Base-by-base conservation (phyloP, 2,888 invertebrate species). In the Noctua janthina region DNA sequence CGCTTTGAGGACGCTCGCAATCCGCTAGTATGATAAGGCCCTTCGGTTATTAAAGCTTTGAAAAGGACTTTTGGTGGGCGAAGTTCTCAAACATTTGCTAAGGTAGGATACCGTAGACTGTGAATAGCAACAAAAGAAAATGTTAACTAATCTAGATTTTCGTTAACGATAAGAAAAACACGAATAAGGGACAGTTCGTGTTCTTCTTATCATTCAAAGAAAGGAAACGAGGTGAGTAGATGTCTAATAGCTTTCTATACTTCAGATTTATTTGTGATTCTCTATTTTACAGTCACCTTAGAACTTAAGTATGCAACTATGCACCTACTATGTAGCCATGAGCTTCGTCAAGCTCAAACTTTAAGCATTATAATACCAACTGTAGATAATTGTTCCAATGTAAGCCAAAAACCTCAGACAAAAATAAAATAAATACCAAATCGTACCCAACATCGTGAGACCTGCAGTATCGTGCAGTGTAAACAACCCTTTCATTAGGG, bases 401-500 rank as follows among this genome's bases (percentile, higher is more conserved):
- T 13, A 51, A 15, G 0, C 13, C 17, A 35, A n/a, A 46, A 51
- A 1, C 35, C 15, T 35, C 15, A 49, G 46, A 15, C 0, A 54
- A 56, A 67, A n/a, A 35, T 29, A 0, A 43, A 51, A 49, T 20
- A 49, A 69, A 62, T 10, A 17, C 51, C 5, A 59, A 72, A 72
- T 82, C 62, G 54, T 39, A 64, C 64, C 29, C 64, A 17, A 51
- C 4, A 62, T 85, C 85, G 84, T 79, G 73, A 76, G 73, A 76
- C 66, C 13, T 73, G 79, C 75, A 82, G n/a, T 84, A 87, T 91
- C 90, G 91, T 87, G 80, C 77, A 80, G 81, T 90, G 76, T 91
- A 90, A 92, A 90, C 90, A 89, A 91, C 90, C 92, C 92, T 91
- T 93, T 94, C 92, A 94, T 94, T 94, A 93, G 89, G 88, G 90